Conservation (phyloP, 1,140 invertebrate genomes). For the Trichonephila inaurata region DNA sequence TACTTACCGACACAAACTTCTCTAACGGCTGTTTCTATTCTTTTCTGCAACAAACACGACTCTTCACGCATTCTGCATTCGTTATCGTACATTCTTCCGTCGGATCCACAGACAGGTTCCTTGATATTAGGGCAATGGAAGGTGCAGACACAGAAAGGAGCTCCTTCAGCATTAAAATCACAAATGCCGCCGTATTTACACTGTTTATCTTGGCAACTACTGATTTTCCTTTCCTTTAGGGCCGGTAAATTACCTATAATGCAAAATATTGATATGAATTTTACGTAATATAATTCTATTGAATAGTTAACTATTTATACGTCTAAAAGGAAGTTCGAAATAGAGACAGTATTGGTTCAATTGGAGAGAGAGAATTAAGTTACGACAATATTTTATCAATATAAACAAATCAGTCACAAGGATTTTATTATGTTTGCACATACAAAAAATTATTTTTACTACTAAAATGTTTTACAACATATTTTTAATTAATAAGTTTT, state of each 20-base stretch:
- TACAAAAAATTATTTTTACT: too few species aligned
- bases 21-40: conserved; percentile 82
- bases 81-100: conserved; percentile 89
- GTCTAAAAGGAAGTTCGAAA: too few species aligned
- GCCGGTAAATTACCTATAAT: conserved; percentile 16
- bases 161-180: conserved; percentile 72
- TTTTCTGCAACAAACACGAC: conserved; percentile 90
- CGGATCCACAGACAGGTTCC: conserved; percentile 82
- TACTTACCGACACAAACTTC: conserved; percentile 65
- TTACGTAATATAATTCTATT: too few species aligned
- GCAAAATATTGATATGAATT: too few species aligned
- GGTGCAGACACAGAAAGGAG: conserved; percentile 77
- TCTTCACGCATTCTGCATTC: conserved; percentile 94
- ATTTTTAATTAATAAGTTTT: too few species aligned
- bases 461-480: too few species aligned
- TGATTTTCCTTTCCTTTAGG: conserved; percentile 53
- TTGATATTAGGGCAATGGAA: conserved; percentile 74
- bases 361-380: too few species aligned
- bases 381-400: too few species aligned
- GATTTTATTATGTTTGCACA: too few species aligned
- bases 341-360: too few species aligned
- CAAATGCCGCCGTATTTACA: conserved; percentile 78
- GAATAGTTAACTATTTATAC: too few species aligned
- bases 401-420: too few species aligned
- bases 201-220: conserved; percentile 75